Base-by-base conservation (phyloP, 2,113 vertebrate genomes). In the Labeo rohita region DNA sequence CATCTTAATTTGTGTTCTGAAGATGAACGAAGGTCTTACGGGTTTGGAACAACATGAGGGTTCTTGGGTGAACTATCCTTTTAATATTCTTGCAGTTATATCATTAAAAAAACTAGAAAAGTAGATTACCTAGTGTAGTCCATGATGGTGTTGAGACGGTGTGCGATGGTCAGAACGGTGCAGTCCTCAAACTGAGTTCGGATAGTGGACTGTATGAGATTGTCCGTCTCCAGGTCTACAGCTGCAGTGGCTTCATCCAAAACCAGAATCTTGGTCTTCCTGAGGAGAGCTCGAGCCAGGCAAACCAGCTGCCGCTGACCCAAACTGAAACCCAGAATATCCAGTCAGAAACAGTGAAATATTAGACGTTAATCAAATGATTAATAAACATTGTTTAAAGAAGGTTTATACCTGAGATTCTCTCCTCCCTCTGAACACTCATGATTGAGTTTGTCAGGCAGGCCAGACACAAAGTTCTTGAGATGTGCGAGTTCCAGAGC, bases 191-290 rank as follows among this genome's bases (percentile, higher is more conserved):
- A 99, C 77, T 99, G 97, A 0, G 94, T 97, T 80, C 95, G 95
- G 90, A 99, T 98, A 13, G 98, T 99, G 74, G 96, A 97, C 93
- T 99, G 98, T 73, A 99, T 99, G 89, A 99, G 95, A 87, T 96
- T 91, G 70, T 99, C 98, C 0, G 98, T 99, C 89, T 99, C 97
- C 66, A 99, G 92, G 91, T 99, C 98, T 56, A 99, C 97, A 0
- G 98, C 98, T 0, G 98, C 98, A 0, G 98, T 99, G 89, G 98
- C 98, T 92, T 99, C 98, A 3, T 99, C 97, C 39, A 99, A 88
- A 83, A 99, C 97, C 0, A 99, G 93, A 91, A 99, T 94, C 92
- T 97, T 98, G 0, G 97, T 98, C 86, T 97, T 99, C 87, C 98
- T 95, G 74, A 99, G 96, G 82, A 99, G 93, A 83, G 98, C 98